Conservation (phyloP, 2,888 invertebrate genomes). For the Patella caerulea region DNA sequence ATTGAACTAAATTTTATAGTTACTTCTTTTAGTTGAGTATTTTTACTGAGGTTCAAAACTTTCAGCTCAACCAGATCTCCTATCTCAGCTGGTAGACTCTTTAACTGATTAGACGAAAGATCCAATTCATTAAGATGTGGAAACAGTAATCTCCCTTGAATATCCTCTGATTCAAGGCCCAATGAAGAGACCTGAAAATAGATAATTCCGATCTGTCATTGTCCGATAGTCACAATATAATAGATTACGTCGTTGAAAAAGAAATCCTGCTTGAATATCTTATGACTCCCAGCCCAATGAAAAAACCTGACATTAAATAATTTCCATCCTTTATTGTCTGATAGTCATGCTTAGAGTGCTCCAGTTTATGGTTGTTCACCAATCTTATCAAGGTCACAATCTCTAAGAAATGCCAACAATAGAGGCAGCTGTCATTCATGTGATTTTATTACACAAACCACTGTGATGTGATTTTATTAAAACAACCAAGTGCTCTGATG, state of each 20-base stretch:
- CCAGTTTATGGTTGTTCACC: too few relatives aligned
- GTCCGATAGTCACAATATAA: too few relatives aligned
- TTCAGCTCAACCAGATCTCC: slow-evolving; percentile 89
- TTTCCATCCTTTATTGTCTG: too few relatives aligned
- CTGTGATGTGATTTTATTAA: too few relatives aligned
- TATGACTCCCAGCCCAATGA: slow-evolving; percentile 14
- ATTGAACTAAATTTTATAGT: neutral
- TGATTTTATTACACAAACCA: too few relatives aligned
- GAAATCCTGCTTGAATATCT: neutral
- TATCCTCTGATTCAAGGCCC: slow-evolving; percentile 44
- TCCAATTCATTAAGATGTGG: slow-evolving; percentile 96
- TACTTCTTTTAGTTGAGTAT: slow-evolving; percentile 76
- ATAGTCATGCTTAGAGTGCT: too few relatives aligned
- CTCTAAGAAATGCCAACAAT: too few relatives aligned
- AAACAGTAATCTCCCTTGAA: slow-evolving; percentile 53
- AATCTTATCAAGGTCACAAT: too few relatives aligned
- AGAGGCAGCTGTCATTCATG: too few relatives aligned
- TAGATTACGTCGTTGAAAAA: too few relatives aligned
- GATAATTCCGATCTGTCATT: neutral
- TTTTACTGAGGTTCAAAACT: slow-evolving; percentile 93
- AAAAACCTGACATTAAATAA: slow-evolving; percentile 11
- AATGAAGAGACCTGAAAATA: slow-evolving; percentile 1
- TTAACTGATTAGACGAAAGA: slow-evolving; percentile 88
- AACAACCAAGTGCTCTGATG: too few relatives aligned
- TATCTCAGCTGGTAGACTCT: slow-evolving; percentile 85